Percentiles rank a stretch among this genome's conserved stretches.
These are phyloP conservation scores for Philypnodon macrostomus DNA, from an alignment of 2,797 vertebrate genomes.

Conservation along the genomic window DNA sequence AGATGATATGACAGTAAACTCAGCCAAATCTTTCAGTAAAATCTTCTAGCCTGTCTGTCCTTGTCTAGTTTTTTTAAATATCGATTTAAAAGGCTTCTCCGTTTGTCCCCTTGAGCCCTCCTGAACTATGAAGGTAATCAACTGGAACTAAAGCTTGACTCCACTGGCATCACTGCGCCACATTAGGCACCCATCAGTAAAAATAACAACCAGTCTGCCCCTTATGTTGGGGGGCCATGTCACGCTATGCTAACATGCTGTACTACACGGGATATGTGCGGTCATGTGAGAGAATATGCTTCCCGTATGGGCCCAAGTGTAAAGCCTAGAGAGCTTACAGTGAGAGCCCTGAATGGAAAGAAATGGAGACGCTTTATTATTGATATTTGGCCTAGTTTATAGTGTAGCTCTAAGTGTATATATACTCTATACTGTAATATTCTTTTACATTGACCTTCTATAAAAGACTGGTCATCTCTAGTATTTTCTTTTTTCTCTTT, in stretches of 20 bases:
- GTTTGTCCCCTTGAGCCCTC: slow-evolving; percentile 49
- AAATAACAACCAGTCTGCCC: slow-evolving; percentile 75
- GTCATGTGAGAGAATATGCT: slow-evolving; percentile 6
- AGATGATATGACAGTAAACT: slow-evolving; percentile 29
- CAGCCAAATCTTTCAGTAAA: slow-evolving; percentile 7
- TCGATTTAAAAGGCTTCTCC: slow-evolving; percentile 62
- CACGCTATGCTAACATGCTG: slow-evolving; percentile 58
- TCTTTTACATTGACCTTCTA: no score
- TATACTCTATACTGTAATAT: not conserved
- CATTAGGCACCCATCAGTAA: slow-evolving; percentile 76
- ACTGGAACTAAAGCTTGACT: slow-evolving; percentile 64
- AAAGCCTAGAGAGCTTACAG: slow-evolving; percentile 7
- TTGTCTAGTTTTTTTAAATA: slow-evolving; percentile 41
- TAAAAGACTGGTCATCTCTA: no score
- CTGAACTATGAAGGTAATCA: slow-evolving; percentile 73
- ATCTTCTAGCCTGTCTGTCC: no score
- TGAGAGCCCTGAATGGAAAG: not conserved
- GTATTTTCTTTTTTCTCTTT: no score
- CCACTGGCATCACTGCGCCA: slow-evolving; percentile 59
- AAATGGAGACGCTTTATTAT: not conserved
- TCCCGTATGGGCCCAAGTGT: not conserved
- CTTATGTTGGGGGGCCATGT: slow-evolving; percentile 59
- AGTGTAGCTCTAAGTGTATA: not conserved
- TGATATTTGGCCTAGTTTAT: slow-evolving; percentile 8
- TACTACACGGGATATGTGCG: slow-evolving; percentile 32